These are phyloP conservation scores for Ctenicera cuprea DNA, from an alignment of 2,888 invertebrate genomes.

Conservation along the genomic window DNA sequence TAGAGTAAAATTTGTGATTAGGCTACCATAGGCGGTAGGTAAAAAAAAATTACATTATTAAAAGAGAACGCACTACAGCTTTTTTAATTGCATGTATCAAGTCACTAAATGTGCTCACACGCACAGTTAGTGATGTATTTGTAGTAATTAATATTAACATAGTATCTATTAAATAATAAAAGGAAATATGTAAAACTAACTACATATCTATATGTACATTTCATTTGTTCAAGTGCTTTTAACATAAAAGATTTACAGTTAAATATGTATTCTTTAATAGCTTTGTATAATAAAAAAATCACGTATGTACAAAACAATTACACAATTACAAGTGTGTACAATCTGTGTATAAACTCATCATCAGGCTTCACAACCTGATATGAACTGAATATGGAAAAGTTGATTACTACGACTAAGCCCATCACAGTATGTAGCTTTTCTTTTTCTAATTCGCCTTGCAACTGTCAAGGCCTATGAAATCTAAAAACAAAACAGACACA, in stretches of 20 bases:
- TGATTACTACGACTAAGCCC: slow-evolving; percentile 71
- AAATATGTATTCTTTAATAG: slow-evolving; percentile 55
- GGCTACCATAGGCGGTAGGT: slow-evolving; percentile 34
- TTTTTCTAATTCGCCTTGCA: slow-evolving; percentile 76
- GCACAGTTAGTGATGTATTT: slow-evolving; percentile 41
- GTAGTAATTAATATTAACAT: slow-evolving; percentile 35
- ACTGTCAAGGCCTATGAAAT: slow-evolving; percentile 88
- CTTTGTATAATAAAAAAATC: slow-evolving; percentile 69
- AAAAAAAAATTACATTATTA: slow-evolving; percentile 42
- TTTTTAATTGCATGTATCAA: slow-evolving; percentile 33
- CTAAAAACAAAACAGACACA: slow-evolving; percentile 70
- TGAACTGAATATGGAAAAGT: slow-evolving; percentile 70
- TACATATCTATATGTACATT: slow-evolving; percentile 63
- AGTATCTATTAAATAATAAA: slow-evolving; percentile 47
- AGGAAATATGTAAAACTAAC: slow-evolving; percentile 44
- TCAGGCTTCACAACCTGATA: slow-evolving; percentile 56
- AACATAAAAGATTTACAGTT: slow-evolving; percentile 56
- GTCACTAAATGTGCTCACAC: slow-evolving; percentile 17
- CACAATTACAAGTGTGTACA: slow-evolving; percentile 60
- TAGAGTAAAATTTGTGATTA: slow-evolving; percentile 14
- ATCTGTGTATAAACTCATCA: slow-evolving; percentile 55
- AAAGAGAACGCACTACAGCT: slow-evolving; percentile 32
- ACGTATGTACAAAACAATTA: slow-evolving; percentile 72
- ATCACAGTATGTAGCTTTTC: slow-evolving; percentile 73
- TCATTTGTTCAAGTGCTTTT: slow-evolving; percentile 61